Conservation (phyloP, 1,140 invertebrate genomes). For the Phocides pigmalion region DNA sequence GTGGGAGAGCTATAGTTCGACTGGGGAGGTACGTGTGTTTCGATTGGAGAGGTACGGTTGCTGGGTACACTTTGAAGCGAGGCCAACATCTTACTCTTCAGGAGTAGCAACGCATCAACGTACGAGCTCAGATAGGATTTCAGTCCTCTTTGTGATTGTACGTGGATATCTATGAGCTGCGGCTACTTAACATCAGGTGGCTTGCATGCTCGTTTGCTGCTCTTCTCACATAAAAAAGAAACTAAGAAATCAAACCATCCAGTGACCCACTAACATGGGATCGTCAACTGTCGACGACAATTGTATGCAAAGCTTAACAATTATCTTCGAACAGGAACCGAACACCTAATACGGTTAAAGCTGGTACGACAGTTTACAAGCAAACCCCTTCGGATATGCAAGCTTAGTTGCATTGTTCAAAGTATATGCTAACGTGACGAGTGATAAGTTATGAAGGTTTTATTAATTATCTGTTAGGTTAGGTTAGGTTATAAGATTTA, state of each 20-base stretch:
- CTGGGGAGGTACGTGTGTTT: too few species aligned
- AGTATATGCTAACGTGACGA: slow-evolving; percentile 2
- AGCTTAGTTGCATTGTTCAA: slow-evolving; percentile 12
- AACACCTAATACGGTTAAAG: slow-evolving; percentile 22
- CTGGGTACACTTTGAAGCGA: too few species aligned
- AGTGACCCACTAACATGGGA: slow-evolving; percentile 44
- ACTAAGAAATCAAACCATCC: slow-evolving; percentile 44
- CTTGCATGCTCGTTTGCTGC: too few species aligned
- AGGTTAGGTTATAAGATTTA: background rate
- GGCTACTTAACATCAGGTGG: background rate
- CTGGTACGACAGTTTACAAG: background rate
- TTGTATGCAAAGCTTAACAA: slow-evolving; percentile 60
- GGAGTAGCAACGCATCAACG: too few species aligned
- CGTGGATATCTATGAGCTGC: too few species aligned
- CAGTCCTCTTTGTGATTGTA: too few species aligned
- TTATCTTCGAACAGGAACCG: slow-evolving; percentile 30
- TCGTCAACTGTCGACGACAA: slow-evolving; percentile 39
- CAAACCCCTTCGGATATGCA: slow-evolving; percentile 16
- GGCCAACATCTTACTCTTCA: too few species aligned
- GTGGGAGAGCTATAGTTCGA: too few species aligned
- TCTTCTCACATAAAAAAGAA: too few species aligned
- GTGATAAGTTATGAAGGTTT: background rate
- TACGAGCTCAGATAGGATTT: too few species aligned
- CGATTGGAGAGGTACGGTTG: too few species aligned
- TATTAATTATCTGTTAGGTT: background rate